phyloP scores from a whole-genome alignment of 2,113 vertebrate genomes.

The Mobula hypostoma region DNA sequence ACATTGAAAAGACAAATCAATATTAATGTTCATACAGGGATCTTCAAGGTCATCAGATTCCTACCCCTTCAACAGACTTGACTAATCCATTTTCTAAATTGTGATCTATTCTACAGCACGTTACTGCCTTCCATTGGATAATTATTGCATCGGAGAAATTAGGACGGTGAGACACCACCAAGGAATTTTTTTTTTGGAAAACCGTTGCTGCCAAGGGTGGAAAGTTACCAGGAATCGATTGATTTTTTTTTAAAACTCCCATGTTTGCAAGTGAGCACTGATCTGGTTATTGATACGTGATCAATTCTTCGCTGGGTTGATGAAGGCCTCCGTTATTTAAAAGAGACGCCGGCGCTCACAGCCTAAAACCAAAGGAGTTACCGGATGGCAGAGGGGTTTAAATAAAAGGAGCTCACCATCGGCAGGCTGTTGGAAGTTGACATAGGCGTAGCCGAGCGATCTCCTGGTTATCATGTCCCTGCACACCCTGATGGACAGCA shows the following conservation, averaged over 20 bases:
- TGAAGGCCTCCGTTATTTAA: background rate
- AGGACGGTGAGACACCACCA: background rate
- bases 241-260: background rate
- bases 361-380: background rate
- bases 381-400: background rate
- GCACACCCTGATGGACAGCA: conserved; percentile 95
- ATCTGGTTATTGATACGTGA: background rate
- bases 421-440: conserved; percentile 96
- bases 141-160: background rate
- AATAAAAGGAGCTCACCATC: conserved; percentile 72
- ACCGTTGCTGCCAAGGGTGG: background rate
- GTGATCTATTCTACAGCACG: background rate
- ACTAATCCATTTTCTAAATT: background rate
- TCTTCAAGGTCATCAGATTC: conserved; percentile 10
- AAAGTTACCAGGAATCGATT: too few relatives aligned
- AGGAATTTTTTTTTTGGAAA: background rate
- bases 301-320: background rate
- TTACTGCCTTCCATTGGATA: background rate
- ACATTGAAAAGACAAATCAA: background rate
- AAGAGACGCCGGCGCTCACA: background rate
- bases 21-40: background rate
- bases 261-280: background rate
- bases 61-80: background rate
- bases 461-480: conserved; percentile 96
- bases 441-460: conserved; percentile 93